These are phyloP conservation scores for Melanotaenia maccullochi DNA, from an alignment of 2,797 vertebrate genomes.

Conservation along the genomic window DNA sequence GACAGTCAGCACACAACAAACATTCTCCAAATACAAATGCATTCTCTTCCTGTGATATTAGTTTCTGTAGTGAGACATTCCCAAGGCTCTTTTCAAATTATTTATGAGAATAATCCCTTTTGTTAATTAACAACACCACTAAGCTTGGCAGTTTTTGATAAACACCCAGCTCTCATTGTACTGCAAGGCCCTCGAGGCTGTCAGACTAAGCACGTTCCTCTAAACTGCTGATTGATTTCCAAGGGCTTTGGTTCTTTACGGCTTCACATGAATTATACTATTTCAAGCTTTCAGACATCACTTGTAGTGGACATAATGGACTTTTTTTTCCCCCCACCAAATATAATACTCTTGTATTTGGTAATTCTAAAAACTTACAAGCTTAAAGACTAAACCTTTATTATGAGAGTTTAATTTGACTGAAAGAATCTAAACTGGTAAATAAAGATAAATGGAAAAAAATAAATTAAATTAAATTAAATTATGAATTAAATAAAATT, in stretches of 20 bases:
- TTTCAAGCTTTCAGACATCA: constrained; percentile 36
- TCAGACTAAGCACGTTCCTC: constrained; percentile 51
- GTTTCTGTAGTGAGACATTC: constrained; percentile 18
- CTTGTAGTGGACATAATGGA: constrained; percentile 21
- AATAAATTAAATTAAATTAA: neutral
- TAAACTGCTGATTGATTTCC: constrained; percentile 64
- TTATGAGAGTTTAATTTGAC: constrained; percentile 4
- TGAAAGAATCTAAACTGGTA: neutral
- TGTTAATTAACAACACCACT: constrained; percentile 58
- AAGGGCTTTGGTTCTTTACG: constrained; percentile 49
- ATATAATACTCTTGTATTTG: neutral
- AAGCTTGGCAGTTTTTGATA: constrained; percentile 56
- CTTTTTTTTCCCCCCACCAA: constrained; percentile 19
- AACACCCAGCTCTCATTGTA: constrained; percentile 54
- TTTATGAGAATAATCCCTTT: constrained; percentile 65
- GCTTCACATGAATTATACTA: constrained; percentile 49
- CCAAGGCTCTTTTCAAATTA: constrained; percentile 32
- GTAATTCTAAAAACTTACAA: neutral
- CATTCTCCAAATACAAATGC: constrained; percentile 18
- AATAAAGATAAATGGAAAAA: neutral
- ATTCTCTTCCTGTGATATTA: constrained; percentile 27
- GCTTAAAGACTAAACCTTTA: neutral
- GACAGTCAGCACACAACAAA: constrained; percentile 23
- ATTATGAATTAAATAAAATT: too few species aligned
- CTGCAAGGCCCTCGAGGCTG: constrained; percentile 52